Percentiles rank a stretch among this genome's conserved stretches.
These are phyloP conservation scores for Lypha dubia DNA, from an alignment of 2,888 invertebrate genomes.

Conservation along the genomic window DNA sequence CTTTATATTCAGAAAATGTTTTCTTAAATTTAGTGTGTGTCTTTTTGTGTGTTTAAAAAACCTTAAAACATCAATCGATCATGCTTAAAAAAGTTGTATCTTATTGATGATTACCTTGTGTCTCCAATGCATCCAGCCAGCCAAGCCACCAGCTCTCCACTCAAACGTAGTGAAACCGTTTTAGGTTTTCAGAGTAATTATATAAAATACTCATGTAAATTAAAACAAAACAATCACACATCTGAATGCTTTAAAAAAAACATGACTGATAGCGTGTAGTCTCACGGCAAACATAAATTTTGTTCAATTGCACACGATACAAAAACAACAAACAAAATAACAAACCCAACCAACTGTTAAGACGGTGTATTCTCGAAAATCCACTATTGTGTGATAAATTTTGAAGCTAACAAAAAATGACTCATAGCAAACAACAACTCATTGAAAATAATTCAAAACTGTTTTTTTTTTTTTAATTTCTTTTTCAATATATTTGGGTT, in stretches of 20 bases:
- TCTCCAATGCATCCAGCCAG: too few relatives aligned
- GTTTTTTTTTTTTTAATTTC: too few relatives aligned
- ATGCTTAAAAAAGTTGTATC: too few relatives aligned
- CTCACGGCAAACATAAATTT: slow-evolving; percentile 18
- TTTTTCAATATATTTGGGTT: not conserved
- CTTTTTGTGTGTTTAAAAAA: too few relatives aligned
- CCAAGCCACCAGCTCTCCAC: too few relatives aligned
- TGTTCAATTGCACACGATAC: slow-evolving; percentile 11
- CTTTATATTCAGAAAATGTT: too few relatives aligned
- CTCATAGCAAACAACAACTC: not conserved
- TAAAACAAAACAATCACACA: not conserved
- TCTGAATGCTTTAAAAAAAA: not conserved
- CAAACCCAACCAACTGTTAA: slow-evolving; percentile 14
- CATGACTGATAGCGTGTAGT: not conserved
- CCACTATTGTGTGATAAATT: not conserved
- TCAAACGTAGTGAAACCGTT: too few relatives aligned
- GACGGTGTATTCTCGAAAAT: slow-evolving; percentile 23
- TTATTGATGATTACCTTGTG: too few relatives aligned
- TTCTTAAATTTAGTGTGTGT: too few relatives aligned
- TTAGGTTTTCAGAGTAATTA: too few relatives aligned
- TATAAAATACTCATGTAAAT: not conserved
- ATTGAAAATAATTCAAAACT: not conserved
- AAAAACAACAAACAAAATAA: not conserved
- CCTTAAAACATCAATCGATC: too few relatives aligned
- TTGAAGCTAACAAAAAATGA: slow-evolving; percentile 9